Conservation (phyloP, 2,888 invertebrate genomes). For the Tricholauxania praeusta region DNA sequence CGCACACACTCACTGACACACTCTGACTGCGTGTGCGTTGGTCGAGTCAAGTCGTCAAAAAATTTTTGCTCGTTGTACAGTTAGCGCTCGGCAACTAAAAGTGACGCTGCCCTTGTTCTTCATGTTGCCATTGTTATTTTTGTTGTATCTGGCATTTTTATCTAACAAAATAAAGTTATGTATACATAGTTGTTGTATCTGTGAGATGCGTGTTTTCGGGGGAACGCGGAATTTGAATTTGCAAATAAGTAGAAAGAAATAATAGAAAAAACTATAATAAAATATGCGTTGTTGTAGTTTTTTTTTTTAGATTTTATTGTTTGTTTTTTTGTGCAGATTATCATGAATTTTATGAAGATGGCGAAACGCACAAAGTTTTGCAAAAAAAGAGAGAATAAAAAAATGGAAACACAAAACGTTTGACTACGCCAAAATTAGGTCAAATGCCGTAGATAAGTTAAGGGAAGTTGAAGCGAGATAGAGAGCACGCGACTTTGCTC, state of each 20-base stretch:
- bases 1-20: slow-evolving; percentile 44
- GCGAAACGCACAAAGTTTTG: slow-evolving; percentile 14
- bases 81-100: slow-evolving; percentile 33
- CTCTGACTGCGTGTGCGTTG: slow-evolving; percentile 38
- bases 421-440: slow-evolving; percentile 11
- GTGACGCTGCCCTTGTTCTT: slow-evolving; percentile 13
- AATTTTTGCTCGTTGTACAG: slow-evolving; percentile 23
- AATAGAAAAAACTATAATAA: neutral
- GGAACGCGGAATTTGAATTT: slow-evolving; percentile 18
- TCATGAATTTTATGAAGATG: slow-evolving; percentile 8
- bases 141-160: neutral
- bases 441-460: neutral
- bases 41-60: slow-evolving; percentile 42
- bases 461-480: neutral
- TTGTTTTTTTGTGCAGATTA: neutral
- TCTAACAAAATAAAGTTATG: slow-evolving; percentile 1
- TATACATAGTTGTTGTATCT: slow-evolving; percentile 21
- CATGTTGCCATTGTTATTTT: slow-evolving; percentile 2
- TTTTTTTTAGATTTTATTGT: no score
- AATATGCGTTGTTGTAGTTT: no score
- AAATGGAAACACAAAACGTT: neutral
- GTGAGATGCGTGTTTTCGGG: slow-evolving; percentile 16
- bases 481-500: neutral
- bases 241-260: neutral
- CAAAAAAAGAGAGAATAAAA: neutral